Evolutionary conservation across 2,113 vertebrate genomes (phyloP).

Genomic region (Peromyscus californicus): DNA sequence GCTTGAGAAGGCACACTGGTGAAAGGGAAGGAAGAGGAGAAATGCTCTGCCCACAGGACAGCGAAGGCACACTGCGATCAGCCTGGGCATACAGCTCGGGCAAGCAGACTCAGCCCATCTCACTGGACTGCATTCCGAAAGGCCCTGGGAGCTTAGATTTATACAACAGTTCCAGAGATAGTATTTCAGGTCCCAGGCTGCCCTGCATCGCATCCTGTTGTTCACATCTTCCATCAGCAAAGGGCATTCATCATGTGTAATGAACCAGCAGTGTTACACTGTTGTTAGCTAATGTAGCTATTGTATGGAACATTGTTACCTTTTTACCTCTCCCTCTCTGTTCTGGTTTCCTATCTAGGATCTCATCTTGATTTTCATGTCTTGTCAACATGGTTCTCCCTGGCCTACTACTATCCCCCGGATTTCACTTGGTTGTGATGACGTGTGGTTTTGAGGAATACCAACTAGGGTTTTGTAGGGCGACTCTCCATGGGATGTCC

Average conservation of each 20-base stretch:
- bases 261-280: background rate
- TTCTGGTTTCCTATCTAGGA: background rate
- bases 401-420: background rate
- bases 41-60: background rate
- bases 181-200: background rate
- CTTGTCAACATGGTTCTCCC: background rate
- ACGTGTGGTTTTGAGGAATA: background rate
- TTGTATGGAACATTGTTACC: background rate
- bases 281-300: background rate
- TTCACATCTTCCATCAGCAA: background rate
- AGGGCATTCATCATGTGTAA: background rate
- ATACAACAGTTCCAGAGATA: background rate
- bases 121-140: background rate
- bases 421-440: background rate
- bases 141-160: background rate
- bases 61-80: background rate
- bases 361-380: background rate
- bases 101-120: background rate
- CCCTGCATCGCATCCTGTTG: too few species aligned
- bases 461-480: background rate
- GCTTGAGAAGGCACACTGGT: background rate
- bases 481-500: background rate
- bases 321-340: background rate
- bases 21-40: background rate
- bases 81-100: background rate